A percentile compares a stretch with the other conserved stretches of the same genome.
phyloP scores from a whole-genome alignment of 1,140 invertebrate genomes.

The Platyscapa corneri region DNA sequence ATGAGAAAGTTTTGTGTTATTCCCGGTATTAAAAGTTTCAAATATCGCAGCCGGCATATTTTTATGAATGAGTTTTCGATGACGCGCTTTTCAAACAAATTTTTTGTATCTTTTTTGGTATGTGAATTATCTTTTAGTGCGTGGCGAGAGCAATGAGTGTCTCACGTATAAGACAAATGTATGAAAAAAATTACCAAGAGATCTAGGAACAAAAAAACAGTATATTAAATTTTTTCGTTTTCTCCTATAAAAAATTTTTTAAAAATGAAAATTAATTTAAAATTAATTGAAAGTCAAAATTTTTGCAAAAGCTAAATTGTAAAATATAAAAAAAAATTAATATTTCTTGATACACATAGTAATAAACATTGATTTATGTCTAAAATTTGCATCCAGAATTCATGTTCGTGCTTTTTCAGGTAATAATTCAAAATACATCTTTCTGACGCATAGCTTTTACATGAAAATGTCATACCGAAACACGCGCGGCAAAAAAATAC shows the following conservation, averaged over 20 bases:
- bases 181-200: background rate
- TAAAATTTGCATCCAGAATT: conserved; percentile 7
- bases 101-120: background rate
- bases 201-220: too few relatives aligned
- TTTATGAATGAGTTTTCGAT: conserved; percentile 17
- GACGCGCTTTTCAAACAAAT: background rate
- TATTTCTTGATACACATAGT: background rate
- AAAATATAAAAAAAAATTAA: background rate
- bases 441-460: conserved; percentile 3
- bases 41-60: background rate
- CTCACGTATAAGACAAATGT: background rate
- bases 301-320: background rate
- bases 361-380: conserved; percentile 13
- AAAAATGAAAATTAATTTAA: background rate
- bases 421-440: background rate
- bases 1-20: conserved; percentile 36
- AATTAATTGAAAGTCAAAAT: background rate
- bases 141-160: background rate
- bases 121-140: background rate
- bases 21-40: conserved; percentile 31
- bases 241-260: background rate
- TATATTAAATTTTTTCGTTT: too few relatives aligned
- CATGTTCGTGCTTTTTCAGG: background rate
- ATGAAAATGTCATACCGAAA: conserved; percentile 13
- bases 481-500: background rate